Evolutionary conservation across 2,797 vertebrate species (phyloP).

Genomic region (Aldrovandia affinis): DNA sequence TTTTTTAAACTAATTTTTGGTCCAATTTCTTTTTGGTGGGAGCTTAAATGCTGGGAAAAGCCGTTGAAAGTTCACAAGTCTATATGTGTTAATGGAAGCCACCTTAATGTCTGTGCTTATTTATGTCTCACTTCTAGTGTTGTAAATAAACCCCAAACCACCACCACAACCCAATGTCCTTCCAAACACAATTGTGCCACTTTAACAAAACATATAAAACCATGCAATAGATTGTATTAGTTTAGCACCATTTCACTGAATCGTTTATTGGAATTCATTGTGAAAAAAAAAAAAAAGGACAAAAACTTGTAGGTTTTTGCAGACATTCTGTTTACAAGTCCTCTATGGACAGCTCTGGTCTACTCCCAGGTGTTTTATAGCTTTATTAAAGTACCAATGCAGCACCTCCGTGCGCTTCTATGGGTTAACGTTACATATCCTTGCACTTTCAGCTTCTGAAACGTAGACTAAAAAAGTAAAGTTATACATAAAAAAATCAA

Average conservation of each 20-base stretch:
- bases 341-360: not conserved
- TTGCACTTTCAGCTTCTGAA: not conserved
- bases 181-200: not conserved
- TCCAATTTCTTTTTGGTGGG: not conserved
- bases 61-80: not conserved
- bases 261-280: slow-evolving; percentile 50
- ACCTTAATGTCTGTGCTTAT: slow-evolving; percentile 76
- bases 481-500: too few relatives aligned
- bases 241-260: slow-evolving; percentile 77
- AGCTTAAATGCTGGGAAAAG: not conserved
- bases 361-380: slow-evolving; percentile 1
- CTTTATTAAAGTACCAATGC: slow-evolving; percentile 10
- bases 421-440: not conserved
- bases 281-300: not conserved
- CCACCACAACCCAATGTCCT: not conserved
- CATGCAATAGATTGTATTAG: slow-evolving; percentile 74
- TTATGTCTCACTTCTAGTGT: slow-evolving; percentile 76
- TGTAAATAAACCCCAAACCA: not conserved
- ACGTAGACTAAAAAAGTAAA: not conserved
- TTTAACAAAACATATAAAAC: slow-evolving; percentile 60
- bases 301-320: not conserved
- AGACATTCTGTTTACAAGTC: slow-evolving; percentile 18
- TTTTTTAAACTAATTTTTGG: not conserved
- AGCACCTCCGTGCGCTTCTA: too few relatives aligned
- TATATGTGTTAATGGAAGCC: slow-evolving; percentile 75